Conservation (phyloP, 2,888 invertebrate species). For the Melikaiella ostensackeni region DNA sequence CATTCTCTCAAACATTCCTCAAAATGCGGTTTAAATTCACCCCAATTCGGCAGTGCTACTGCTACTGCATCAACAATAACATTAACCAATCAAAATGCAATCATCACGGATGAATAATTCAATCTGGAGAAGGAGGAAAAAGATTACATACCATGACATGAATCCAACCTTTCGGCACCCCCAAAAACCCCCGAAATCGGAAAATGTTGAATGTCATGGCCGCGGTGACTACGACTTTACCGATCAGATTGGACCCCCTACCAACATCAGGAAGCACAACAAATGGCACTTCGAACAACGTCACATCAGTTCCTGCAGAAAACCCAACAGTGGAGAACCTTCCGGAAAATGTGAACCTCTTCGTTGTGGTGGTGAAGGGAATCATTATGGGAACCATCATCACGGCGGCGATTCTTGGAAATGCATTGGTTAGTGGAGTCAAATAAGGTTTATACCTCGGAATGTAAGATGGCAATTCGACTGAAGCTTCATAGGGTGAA, state of each 20-base stretch:
- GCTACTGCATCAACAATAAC: background rate
- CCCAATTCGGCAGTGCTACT: background rate
- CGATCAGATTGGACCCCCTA: constrained; percentile 64
- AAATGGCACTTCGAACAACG: constrained; percentile 58
- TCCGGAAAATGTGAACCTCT: constrained; percentile 69
- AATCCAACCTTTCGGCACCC: background rate
- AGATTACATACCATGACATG: constrained; percentile 8
- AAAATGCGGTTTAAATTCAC: background rate
- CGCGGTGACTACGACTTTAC: constrained; percentile 69
- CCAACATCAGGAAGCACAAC: constrained; percentile 56
- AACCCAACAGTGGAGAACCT: constrained; percentile 72
- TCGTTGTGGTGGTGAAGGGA: constrained; percentile 83
- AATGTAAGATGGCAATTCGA: no score
- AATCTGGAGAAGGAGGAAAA: no score
- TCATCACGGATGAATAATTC: background rate
- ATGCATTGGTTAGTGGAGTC: constrained; percentile 81
- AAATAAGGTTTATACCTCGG: no score
- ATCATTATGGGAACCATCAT: constrained; percentile 92
- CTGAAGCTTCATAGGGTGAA: no score
- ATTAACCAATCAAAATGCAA: background rate
- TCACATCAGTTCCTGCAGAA: constrained; percentile 66
- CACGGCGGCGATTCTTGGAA: constrained; percentile 92
- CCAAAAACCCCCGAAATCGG: constrained; percentile 37
- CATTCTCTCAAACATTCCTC: background rate
- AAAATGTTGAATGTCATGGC: constrained; percentile 73